phyloP scores from a whole-genome alignment of 2,888 invertebrate genomes.

The Sphaerophoria taeniata region DNA sequence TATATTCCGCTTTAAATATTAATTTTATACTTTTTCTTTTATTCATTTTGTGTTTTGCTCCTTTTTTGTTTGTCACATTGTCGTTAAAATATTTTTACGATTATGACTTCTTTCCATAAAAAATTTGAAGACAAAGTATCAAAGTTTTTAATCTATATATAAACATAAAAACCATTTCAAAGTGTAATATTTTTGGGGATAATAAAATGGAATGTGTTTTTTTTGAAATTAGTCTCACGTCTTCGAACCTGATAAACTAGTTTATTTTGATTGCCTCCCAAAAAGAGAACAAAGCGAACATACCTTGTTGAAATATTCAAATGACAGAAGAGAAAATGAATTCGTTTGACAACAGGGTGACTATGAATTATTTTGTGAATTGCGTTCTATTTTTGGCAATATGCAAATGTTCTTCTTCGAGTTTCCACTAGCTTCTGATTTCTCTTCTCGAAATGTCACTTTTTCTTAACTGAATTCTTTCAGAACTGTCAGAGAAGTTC shows the following conservation, averaged over 20 bases:
- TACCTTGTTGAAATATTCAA: neutral
- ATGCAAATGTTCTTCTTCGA: no score
- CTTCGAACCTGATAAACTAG: constrained; percentile 35
- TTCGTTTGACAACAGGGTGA: neutral
- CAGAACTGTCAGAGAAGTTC: no score
- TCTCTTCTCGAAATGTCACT: no score
- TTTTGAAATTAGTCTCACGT: constrained; percentile 50
- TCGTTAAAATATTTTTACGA: constrained; percentile 64
- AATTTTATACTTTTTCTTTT: neutral
- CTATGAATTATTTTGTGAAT: no score
- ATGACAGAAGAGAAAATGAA: neutral
- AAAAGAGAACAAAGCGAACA: neutral
- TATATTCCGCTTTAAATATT: constrained; percentile 29
- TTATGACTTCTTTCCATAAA: constrained; percentile 50
- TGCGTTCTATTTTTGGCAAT: no score
- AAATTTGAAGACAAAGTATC: constrained; percentile 16
- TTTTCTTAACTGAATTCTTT: no score
- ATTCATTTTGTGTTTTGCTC: neutral
- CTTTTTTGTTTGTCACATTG: constrained; percentile 38
- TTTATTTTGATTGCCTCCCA: neutral
- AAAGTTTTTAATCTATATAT: constrained; percentile 25
- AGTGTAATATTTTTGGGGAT: constrained; percentile 32
- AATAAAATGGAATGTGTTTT: constrained; percentile 42
- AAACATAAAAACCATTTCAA: constrained; percentile 54
- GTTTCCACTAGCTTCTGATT: no score